These are phyloP conservation scores for Myopa tessellatipennis DNA, from an alignment of 2,888 invertebrate species.

Conservation along the genomic window DNA sequence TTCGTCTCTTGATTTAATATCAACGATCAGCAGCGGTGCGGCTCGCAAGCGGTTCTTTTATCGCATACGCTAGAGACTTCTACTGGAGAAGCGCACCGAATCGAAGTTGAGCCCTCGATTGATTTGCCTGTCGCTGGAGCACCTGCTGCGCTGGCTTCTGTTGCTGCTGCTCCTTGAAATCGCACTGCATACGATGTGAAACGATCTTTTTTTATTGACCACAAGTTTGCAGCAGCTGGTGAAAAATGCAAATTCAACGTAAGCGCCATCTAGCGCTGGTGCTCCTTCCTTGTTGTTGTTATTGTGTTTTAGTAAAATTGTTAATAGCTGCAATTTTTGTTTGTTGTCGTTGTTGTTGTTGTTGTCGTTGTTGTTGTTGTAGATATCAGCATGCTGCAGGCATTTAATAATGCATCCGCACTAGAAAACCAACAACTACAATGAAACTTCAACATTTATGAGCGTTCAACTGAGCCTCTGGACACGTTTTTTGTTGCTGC, in stretches of 20 bases:
- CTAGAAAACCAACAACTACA: not conserved
- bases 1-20: too few relatives aligned
- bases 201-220: slow-evolving; percentile 5
- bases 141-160: not conserved
- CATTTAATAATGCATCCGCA: not conserved
- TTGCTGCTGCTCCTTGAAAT: not conserved
- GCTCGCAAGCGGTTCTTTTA: not conserved
- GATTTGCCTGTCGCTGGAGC: slow-evolving; percentile 20
- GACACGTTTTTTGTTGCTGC: slow-evolving; percentile 7
- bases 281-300: slow-evolving; percentile 1
- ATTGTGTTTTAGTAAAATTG: not conserved
- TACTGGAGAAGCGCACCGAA: not conserved
- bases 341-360: not conserved
- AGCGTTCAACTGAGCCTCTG: slow-evolving; percentile 15
- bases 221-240: not conserved
- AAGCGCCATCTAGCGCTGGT: slow-evolving; percentile 2
- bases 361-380: not conserved
- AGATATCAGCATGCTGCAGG: not conserved
- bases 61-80: too few relatives aligned
- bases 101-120: not conserved
- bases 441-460: slow-evolving; percentile 17
- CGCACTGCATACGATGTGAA: not conserved
- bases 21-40: not conserved
- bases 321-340: slow-evolving; percentile 11
- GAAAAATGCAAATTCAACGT: slow-evolving; percentile 22